phyloP scores from a whole-genome alignment of 2,113 vertebrate species.

The Catagonus wagneri region DNA sequence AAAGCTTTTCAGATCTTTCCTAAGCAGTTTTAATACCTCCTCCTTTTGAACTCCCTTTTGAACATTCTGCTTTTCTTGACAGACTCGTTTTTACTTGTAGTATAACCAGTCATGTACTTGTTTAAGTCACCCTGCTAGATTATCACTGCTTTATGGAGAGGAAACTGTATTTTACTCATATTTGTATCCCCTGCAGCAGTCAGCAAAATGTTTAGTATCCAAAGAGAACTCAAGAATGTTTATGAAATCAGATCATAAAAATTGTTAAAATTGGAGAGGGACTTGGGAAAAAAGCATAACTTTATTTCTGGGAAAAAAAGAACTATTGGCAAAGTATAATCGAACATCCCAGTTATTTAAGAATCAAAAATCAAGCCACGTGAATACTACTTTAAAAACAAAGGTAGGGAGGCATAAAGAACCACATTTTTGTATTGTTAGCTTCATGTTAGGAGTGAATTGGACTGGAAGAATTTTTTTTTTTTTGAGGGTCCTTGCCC shows the following conservation, averaged over 20 bases:
- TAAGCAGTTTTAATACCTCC: neutral
- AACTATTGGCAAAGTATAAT: neutral
- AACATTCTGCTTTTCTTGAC: neutral
- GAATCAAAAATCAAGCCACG: neutral
- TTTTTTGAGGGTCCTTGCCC: no score
- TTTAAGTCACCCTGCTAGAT: neutral
- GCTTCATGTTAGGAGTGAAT: neutral
- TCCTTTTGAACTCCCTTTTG: neutral
- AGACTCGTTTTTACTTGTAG: neutral
- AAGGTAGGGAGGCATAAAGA: neutral
- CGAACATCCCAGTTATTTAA: neutral
- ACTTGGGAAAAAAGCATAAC: neutral
- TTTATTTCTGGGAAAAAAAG: neutral
- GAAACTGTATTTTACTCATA: conserved; percentile 17
- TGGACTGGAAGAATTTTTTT: no score
- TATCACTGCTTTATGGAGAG: neutral
- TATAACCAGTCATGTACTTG: neutral
- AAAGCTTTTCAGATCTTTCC: neutral
- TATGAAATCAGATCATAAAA: conserved; percentile 39
- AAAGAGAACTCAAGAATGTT: conserved; percentile 26
- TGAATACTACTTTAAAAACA: neutral
- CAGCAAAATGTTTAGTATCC: neutral
- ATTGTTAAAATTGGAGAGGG: neutral
- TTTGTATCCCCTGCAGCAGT: neutral
- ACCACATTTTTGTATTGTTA: neutral